These are phyloP conservation scores for Panonychus citri DNA, from an alignment of 1,140 invertebrate genomes.

Conservation along the genomic window DNA sequence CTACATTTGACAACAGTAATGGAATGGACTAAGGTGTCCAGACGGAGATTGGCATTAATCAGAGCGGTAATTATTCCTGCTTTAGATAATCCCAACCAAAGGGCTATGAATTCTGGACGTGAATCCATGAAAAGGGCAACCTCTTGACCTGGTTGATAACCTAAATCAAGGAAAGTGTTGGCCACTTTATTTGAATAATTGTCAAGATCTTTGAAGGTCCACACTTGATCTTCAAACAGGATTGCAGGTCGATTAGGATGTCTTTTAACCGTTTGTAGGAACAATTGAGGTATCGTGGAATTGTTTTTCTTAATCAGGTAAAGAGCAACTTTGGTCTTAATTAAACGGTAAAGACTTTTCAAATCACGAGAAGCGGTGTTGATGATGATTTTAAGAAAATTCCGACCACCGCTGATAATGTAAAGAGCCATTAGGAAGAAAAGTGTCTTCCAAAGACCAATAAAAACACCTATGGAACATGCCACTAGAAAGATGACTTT, in stretches of 20 bases:
- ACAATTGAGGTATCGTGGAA: conserved; percentile 43
- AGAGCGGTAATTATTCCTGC: conserved; percentile 21
- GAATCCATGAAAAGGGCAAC: conserved; percentile 66
- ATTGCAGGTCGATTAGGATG: conserved; percentile 56
- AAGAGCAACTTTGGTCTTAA: conserved; percentile 7
- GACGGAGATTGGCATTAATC: conserved; percentile 18
- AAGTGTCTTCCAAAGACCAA: not conserved
- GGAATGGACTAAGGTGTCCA: conserved; percentile 17
- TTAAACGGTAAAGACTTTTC: conserved; percentile 5
- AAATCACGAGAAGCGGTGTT: conserved; percentile 4
- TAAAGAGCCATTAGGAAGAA: not conserved
- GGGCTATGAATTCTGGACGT: conserved; percentile 49
- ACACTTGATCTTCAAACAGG: conserved; percentile 47
- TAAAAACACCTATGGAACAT: too few relatives aligned
- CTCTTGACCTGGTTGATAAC: conserved; percentile 43
- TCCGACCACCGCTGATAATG: conserved; percentile 4
- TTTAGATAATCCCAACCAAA: conserved; percentile 52
- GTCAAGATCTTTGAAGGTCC: conserved; percentile 51
- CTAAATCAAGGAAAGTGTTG: conserved; percentile 42
- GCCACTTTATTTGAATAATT: conserved; percentile 49
- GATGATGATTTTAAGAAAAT: conserved; percentile 2
- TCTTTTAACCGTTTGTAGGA: conserved; percentile 38
- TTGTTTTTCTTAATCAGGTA: conserved; percentile 21
- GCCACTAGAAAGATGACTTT: too few relatives aligned
- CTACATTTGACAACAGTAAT: conserved; percentile 19